phyloP scores from a whole-genome alignment of 1,140 invertebrate species.

The Drosophila varians region DNA sequence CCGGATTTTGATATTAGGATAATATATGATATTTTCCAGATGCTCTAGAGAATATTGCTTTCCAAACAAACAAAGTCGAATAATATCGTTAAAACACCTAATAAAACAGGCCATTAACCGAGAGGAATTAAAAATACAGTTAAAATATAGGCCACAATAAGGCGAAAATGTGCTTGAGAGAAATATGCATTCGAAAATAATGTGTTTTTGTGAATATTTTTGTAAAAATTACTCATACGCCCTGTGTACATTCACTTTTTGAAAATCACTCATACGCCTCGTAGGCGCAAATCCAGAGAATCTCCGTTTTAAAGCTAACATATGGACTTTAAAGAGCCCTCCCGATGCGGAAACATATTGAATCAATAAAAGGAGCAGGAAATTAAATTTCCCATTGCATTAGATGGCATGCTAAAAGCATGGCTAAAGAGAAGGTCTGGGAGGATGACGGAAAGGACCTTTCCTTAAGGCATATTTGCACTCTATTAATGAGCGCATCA shows the following conservation, averaged over 20 bases:
- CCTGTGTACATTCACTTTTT: not conserved
- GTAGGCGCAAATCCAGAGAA: not conserved
- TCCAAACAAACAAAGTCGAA: not conserved
- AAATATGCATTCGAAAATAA: not conserved
- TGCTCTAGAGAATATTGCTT: not conserved
- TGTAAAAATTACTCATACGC: too few species aligned
- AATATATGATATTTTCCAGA: not conserved
- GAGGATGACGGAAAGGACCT: not conserved
- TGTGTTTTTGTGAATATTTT: too few species aligned
- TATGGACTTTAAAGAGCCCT: not conserved
- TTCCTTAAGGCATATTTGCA: slow-evolving; percentile 6
- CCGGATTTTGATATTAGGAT: not conserved
- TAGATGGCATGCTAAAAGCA: not conserved
- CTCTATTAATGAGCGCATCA: slow-evolving; percentile 11
- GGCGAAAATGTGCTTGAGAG: too few species aligned
- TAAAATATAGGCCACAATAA: not conserved
- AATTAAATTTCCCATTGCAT: not conserved
- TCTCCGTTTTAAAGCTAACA: not conserved
- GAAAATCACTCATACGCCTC: not conserved
- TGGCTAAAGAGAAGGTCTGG: too few species aligned
- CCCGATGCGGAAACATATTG: not conserved
- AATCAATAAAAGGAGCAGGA: not conserved
- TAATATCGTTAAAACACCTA: not conserved
- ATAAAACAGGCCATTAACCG: not conserved
- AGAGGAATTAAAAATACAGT: not conserved